Base-by-base conservation (phyloP, 2,797 vertebrate genomes). In the Nothura maculosa region DNA sequence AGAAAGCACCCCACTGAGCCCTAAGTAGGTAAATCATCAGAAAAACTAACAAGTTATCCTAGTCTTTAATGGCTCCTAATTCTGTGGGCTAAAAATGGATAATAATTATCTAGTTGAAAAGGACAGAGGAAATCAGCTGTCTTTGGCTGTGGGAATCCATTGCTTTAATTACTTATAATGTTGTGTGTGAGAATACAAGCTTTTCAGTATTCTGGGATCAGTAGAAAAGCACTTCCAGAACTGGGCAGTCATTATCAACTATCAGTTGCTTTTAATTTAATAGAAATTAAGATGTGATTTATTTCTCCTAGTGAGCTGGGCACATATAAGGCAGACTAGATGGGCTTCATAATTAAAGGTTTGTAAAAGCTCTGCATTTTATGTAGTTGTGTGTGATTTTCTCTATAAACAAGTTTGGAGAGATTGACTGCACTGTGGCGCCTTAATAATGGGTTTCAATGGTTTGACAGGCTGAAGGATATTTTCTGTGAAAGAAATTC, bases 91-190 rank as follows among this genome's bases (percentile, higher is more conserved):
- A 81, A 93, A 92, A 90, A 32, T 73, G 66, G 89, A 94, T 94
- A 94, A 80, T 60, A 69, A 84, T 92, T 92, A 91, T 16, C 30
- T n/a, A 91, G 70, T 84, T 92, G 78, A 92, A 96, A 94, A 84
- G 36, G 42, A 74, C 34, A 58, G 28, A 8, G 42, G 6, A 72
- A 80, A 73, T 30, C 21, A 72, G 47, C 22, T 72, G 12, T 50
- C 57, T 92, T 52, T 25, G 12, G 62, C 8, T 22, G 36, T 60
- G 77, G 61, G 86, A 62, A 75, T 50, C 28, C 73, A 57, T 32
- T 22, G 43, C 36, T 62, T 28, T 55, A 50, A 76, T 84, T 66
- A 45, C 43, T 90, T 74, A 69, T 5, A 45, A 68, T 36, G 12
- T 43, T 28, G 60, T 48, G n/a, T 86, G 24, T 30, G 47, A 93